Evolutionary conservation across 35 echinoderm and acorn worm species (phyloP).

Genomic region (Acanthaster planci): DNA sequence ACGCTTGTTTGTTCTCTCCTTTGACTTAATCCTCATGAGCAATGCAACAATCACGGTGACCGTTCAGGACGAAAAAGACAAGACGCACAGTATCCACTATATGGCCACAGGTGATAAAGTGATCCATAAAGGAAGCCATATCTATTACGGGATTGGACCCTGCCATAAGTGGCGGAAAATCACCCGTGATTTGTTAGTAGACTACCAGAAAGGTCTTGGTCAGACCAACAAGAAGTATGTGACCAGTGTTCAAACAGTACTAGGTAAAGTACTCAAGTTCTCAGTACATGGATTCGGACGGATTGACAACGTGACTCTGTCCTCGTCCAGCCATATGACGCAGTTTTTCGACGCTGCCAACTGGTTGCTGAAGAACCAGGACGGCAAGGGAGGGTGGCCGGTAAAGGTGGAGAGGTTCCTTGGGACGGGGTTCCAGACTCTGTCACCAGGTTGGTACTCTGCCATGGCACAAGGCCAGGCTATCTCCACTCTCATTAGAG

Average conservation of each 20-base stretch:
- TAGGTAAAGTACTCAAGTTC: conserved; percentile 61
- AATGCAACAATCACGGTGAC: conserved; percentile 69
- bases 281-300: conserved; percentile 67
- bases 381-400: conserved; percentile 80
- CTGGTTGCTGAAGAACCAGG: conserved; percentile 77
- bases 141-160: conserved; percentile 68
- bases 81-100: conserved; percentile 62
- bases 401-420: conserved; percentile 70
- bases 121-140: conserved; percentile 59
- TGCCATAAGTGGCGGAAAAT: conserved; percentile 65
- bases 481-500: conserved; percentile 75
- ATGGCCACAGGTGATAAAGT: conserved; percentile 46
- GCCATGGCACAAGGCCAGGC: conserved; percentile 93
- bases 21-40: conserved; percentile 64
- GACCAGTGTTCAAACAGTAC: conserved; percentile 45
- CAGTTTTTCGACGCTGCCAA: conserved; percentile 80
- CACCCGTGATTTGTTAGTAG: conserved; percentile 70
- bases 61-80: conserved; percentile 59
- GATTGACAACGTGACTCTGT: conserved; percentile 77
- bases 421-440: conserved; percentile 48
- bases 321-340: conserved; percentile 71
- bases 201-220: conserved; percentile 71
- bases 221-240: conserved; percentile 61
- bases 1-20: conserved; percentile 49
- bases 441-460: conserved; percentile 82